Conservation (phyloP, 2,797 vertebrate species). For the Pseudochaenichthys georgianus region DNA sequence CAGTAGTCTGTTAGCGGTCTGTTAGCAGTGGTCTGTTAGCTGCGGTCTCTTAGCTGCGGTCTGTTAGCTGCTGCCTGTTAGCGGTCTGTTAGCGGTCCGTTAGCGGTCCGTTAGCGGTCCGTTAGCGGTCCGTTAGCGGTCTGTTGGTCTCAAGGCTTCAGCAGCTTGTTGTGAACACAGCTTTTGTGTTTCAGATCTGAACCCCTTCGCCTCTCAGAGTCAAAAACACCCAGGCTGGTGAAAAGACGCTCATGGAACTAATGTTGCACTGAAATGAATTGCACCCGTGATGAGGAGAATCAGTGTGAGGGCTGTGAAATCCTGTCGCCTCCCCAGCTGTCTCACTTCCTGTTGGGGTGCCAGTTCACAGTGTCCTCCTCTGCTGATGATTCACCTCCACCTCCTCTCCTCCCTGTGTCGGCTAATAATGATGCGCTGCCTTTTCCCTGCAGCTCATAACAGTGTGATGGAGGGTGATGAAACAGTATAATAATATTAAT, state of each 20-base stretch:
- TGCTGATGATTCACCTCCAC: conserved; percentile 25
- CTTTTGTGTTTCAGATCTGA: not conserved
- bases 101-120: too few relatives aligned
- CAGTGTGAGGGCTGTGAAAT: conserved; percentile 26
- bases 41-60: too few relatives aligned
- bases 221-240: not conserved
- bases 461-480: not conserved
- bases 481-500: not conserved
- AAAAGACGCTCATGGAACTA: not conserved
- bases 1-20: too few relatives aligned
- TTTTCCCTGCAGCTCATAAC: not conserved
- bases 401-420: not conserved
- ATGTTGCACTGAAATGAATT: conserved; percentile 8
- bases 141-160: not conserved
- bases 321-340: conserved; percentile 23
- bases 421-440: not conserved
- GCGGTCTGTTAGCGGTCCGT: too few relatives aligned
- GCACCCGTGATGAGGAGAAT: conserved; percentile 15
- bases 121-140: too few relatives aligned
- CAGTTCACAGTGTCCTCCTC: conserved; percentile 20
- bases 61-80: too few relatives aligned
- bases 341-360: conserved; percentile 6
- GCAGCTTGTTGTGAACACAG: not conserved
- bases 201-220: not conserved
- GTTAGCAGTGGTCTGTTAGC: too few relatives aligned